Evolutionary conservation across 2,113 vertebrate genomes (phyloP).

Genomic region (Malurus elegans): DNA sequence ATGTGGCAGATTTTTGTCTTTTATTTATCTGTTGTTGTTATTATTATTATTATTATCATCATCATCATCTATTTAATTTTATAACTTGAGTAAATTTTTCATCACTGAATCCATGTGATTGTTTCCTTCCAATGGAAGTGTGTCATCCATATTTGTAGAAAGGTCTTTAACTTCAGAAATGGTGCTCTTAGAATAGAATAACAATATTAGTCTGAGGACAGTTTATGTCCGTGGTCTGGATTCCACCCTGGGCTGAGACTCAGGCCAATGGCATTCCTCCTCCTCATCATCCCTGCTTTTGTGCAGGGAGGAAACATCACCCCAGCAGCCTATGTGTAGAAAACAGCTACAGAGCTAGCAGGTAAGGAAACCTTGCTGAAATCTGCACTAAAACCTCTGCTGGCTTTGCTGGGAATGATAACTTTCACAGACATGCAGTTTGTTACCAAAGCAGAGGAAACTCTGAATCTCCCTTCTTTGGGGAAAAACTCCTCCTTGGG

Average conservation of each 20-base stretch:
- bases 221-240: background rate
- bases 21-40: background rate
- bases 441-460: background rate
- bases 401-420: background rate
- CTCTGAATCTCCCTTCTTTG: background rate
- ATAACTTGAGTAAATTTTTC: background rate
- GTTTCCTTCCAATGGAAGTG: background rate
- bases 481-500: background rate
- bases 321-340: fast-evolving
- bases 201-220: background rate
- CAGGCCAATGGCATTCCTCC: background rate
- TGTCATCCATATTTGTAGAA: background rate
- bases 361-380: background rate
- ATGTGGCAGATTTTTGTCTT: background rate
- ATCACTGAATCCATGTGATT: fast-evolving
- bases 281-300: background rate
- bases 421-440: background rate
- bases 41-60: background rate
- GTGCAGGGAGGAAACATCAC: background rate
- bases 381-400: background rate
- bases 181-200: background rate
- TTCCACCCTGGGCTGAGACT: background rate
- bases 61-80: background rate
- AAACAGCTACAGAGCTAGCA: fast-evolving
- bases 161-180: background rate